Evolutionary conservation across 2,797 vertebrate genomes (phyloP).

Genomic region (Crenichthys baileyi): DNA sequence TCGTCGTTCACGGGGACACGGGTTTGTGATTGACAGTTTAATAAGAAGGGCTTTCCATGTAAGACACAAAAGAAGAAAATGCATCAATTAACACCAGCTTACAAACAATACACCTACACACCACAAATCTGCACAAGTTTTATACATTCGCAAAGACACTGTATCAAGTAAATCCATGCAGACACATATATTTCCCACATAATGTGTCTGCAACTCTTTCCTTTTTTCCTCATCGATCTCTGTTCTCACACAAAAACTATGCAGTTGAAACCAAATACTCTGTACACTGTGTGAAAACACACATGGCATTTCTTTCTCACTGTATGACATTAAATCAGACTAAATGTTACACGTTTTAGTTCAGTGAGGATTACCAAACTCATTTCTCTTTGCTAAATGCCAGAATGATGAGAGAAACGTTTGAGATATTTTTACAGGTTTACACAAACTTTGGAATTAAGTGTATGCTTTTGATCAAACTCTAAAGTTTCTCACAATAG

Average conservation of each 20-base stretch:
- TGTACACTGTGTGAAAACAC: neutral
- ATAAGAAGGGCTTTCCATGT: slow-evolving; percentile 79
- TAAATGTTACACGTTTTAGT: neutral
- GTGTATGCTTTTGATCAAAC: neutral
- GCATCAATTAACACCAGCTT: slow-evolving; percentile 79
- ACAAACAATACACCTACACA: slow-evolving; percentile 50
- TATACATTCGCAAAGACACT: slow-evolving; percentile 8
- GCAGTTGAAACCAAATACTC: neutral
- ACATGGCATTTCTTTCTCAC: neutral
- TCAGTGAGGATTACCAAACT: neutral
- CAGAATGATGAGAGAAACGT: neutral
- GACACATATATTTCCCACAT: neutral
- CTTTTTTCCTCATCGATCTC: neutral
- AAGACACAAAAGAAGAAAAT: slow-evolving; percentile 75
- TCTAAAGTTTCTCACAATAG: neutral
- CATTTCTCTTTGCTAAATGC: too few species aligned
- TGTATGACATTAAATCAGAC: neutral
- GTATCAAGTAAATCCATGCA: neutral
- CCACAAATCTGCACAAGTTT: neutral
- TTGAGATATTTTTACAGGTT: neutral
- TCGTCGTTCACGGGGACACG: slow-evolving; percentile 28
- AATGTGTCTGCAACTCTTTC: too few species aligned
- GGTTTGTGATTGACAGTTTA: slow-evolving; percentile 75
- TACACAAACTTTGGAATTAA: neutral
- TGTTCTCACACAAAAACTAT: neutral